Evolutionary conservation across 2,888 invertebrate species (phyloP).

Genomic region (Allophyes oxyacanthae): DNA sequence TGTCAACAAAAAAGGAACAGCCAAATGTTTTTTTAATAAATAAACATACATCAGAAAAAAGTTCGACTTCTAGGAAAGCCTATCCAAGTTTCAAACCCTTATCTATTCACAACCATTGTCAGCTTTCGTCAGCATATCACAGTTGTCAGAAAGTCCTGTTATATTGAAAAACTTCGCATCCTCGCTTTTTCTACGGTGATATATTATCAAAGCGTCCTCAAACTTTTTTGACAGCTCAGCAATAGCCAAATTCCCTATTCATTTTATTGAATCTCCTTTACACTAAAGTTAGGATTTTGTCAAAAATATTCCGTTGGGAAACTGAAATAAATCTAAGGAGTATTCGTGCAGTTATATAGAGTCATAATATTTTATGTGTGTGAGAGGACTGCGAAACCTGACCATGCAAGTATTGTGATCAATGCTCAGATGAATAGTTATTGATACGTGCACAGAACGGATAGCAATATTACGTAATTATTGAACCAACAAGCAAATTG

Average conservation of each 20-base stretch:
- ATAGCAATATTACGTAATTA: too few species aligned
- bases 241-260: slow-evolving; percentile 51
- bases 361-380: slow-evolving; percentile 37
- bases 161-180: slow-evolving; percentile 55
- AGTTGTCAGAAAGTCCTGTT: slow-evolving; percentile 49
- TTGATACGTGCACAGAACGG: slow-evolving; percentile 7
- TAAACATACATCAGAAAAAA: not conserved
- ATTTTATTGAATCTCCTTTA: slow-evolving; percentile 48
- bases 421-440: slow-evolving; percentile 16
- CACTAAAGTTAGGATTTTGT: slow-evolving; percentile 19
- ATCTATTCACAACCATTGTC: slow-evolving; percentile 43
- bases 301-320: slow-evolving; percentile 34
- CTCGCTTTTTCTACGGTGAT: slow-evolving; percentile 30
- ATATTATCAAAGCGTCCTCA: slow-evolving; percentile 48
- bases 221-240: slow-evolving; percentile 55
- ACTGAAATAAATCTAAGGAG: slow-evolving; percentile 41
- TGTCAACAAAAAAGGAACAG: too few species aligned
- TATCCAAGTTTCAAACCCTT: slow-evolving; percentile 15
- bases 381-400: slow-evolving; percentile 24
- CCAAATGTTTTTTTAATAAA: too few species aligned
- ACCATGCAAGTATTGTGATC: slow-evolving; percentile 21
- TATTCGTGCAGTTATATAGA: slow-evolving; percentile 36
- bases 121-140: slow-evolving; percentile 39
- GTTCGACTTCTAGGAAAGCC: slow-evolving; percentile 8
- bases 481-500: too few species aligned